Conservation (phyloP, 2,888 invertebrate genomes). For the Athetis lepigone region DNA sequence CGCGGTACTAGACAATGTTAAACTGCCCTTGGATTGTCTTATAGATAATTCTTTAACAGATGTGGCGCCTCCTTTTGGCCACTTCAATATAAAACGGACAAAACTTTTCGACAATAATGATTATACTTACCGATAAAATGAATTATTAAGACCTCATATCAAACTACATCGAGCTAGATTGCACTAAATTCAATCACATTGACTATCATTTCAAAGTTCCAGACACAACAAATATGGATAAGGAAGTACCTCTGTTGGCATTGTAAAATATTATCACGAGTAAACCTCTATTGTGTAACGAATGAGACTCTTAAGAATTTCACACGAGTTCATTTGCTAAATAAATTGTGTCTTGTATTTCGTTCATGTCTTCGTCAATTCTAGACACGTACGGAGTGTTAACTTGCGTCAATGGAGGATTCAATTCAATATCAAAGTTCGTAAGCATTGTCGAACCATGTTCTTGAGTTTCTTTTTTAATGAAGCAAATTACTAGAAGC, state of each 20-base stretch:
- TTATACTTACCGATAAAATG: conserved; percentile 9
- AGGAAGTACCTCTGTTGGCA: conserved; percentile 13
- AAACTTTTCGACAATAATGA: conserved; percentile 17
- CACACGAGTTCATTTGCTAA: conserved; percentile 44
- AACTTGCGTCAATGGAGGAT: conserved; percentile 68
- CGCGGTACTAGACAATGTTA: background rate
- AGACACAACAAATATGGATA: conserved; percentile 38
- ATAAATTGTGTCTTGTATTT: conserved; percentile 41
- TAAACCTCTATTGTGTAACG: conserved; percentile 16
- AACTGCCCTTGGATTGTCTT: conserved; percentile 2
- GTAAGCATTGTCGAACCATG: conserved; percentile 2
- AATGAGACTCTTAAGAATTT: conserved; percentile 23
- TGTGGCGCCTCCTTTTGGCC: background rate
- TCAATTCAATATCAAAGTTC: conserved; percentile 52
- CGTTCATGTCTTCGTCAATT: conserved; percentile 47
- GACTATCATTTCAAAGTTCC: conserved; percentile 4
- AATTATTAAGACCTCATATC: conserved; percentile 11
- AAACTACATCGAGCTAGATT: conserved; percentile 1
- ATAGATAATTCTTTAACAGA: conserved; percentile 1
- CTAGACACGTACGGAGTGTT: conserved; percentile 67
- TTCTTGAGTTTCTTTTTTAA: conserved; percentile 5
- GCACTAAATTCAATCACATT: conserved; percentile 14
- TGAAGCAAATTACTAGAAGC: background rate
- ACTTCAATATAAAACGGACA: conserved; percentile 11
- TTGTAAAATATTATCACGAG: background rate